Evolutionary conservation across 1,140 invertebrate genomes (phyloP).

Genomic region (Capitella teleta): DNA sequence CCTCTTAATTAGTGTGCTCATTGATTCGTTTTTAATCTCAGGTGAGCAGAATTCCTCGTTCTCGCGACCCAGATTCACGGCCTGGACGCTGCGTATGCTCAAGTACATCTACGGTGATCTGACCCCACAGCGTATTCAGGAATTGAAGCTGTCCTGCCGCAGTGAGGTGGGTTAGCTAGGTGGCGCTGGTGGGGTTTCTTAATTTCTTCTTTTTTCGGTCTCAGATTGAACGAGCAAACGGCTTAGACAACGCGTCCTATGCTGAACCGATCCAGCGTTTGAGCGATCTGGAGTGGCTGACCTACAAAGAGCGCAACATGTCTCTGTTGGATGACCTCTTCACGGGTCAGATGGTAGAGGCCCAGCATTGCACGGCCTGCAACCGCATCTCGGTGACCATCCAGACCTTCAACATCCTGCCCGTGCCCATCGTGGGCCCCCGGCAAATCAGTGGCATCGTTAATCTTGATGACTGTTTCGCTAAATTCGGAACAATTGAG

Average conservation of each 20-base stretch:
- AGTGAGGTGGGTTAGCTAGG: constrained; percentile 21
- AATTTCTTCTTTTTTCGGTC: constrained; percentile 5
- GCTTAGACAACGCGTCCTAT: constrained; percentile 31
- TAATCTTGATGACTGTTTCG: constrained; percentile 31
- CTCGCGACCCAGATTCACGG: too few species aligned
- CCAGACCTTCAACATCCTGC: constrained; percentile 34
- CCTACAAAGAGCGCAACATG: constrained; percentile 31
- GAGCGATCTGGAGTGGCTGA: constrained; percentile 36
- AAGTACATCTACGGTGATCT: constrained; percentile 36
- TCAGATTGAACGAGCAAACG: constrained; percentile 34
- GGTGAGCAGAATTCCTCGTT: not conserved
- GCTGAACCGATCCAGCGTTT: constrained; percentile 35
- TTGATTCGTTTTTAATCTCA: too few species aligned
- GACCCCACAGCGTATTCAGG: constrained; percentile 20
- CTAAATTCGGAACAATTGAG: constrained; percentile 32
- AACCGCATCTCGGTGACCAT: constrained; percentile 33
- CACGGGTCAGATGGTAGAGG: constrained; percentile 35
- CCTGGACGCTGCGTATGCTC: constrained; percentile 21
- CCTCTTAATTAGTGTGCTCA: too few species aligned
- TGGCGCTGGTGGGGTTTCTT: not conserved
- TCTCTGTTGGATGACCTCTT: constrained; percentile 34
- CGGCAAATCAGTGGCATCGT: constrained; percentile 24
- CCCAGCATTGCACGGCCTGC: constrained; percentile 24
- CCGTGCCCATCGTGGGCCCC: constrained; percentile 28
- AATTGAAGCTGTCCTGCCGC: constrained; percentile 27